Base-by-base conservation (phyloP, 2,797 vertebrate species). In the Notoglanidium macrostoma region DNA sequence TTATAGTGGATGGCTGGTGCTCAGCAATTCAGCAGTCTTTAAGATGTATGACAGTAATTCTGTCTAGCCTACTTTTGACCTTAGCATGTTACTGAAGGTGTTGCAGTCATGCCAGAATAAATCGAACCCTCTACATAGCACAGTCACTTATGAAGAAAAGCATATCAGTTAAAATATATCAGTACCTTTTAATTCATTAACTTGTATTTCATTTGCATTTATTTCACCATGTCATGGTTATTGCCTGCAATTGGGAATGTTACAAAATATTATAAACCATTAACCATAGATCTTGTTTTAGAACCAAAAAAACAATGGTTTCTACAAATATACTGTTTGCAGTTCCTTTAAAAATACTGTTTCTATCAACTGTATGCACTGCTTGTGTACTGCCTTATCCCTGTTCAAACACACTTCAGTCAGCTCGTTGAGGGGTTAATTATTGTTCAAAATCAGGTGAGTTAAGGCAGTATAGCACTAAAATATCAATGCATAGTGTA, bases 391-490 rank as follows among this genome's bases (percentile, higher is more conserved):
- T 29, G 15, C 14, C 1, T n/a, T 63, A 46, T 49, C 40, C 26
- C 26, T 82, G 44, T 32, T 29, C 61, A 82, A 32, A 67, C 61
- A 82, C 57, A 26, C 57, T 11, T 65, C 40, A 46, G 80, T 67
- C 61, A 82, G 80, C 61, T 82, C 17, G 14, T 49, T 12, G 59
- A 29, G 14, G 17, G 26, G 29, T 72, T 84, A 59, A 84, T 84
- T 57, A 84, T 84, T 84, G 67, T 57, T 73, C n/a, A 76, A 21
- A 11, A 61, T 76, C 70, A 85, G 70, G 70, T 83, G 80, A 83
- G 59, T 49, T 21, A 29, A 80, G 23, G n/a, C 46, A 67, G 15
- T 83, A 83, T 46, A 29, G 67, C 61, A 21, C 17, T 67, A 51
- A 83, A 67, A 21, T 63, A 44, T 44, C 19, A 12, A 7, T 59